phyloP scores from a whole-genome alignment of 1,140 invertebrate species.

The Diprion similis region DNA sequence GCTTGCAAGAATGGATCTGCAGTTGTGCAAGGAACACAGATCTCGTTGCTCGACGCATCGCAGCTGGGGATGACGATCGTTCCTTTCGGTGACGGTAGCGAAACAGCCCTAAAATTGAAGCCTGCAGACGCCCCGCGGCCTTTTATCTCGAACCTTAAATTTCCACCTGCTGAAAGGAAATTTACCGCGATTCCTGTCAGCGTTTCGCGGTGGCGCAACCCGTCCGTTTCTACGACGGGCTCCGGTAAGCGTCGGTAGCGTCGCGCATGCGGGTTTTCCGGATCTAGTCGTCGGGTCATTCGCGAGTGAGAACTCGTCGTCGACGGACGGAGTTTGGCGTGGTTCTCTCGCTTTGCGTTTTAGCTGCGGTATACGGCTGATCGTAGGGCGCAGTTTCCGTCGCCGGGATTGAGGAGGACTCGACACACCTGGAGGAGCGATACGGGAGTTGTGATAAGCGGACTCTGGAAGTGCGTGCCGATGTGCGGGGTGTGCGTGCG shows the following conservation, averaged over 20 bases:
- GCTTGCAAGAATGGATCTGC: no score
- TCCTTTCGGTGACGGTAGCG: no score
- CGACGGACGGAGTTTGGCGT: background rate
- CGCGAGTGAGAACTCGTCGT: background rate
- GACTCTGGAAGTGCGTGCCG: no score
- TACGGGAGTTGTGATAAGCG: background rate
- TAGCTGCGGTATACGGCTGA: background rate
- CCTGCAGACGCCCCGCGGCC: background rate
- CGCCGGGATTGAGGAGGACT: background rate
- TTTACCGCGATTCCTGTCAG: background rate
- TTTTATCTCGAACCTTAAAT: no score
- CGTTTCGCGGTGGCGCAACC: background rate
- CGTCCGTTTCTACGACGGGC: background rate
- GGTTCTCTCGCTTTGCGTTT: background rate
- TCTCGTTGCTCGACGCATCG: no score
- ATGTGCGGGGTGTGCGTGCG: no score
- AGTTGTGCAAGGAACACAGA: no score
- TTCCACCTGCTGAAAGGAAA: background rate
- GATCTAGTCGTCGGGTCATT: background rate
- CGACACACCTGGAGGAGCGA: background rate
- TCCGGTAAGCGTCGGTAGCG: background rate
- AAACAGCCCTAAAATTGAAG: no score
- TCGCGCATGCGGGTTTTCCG: background rate
- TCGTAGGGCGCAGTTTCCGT: background rate
- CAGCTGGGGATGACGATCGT: no score